Evolutionary conservation across 2,797 vertebrate genomes (phyloP).

Genomic region (Sarcoramphus papa): DNA sequence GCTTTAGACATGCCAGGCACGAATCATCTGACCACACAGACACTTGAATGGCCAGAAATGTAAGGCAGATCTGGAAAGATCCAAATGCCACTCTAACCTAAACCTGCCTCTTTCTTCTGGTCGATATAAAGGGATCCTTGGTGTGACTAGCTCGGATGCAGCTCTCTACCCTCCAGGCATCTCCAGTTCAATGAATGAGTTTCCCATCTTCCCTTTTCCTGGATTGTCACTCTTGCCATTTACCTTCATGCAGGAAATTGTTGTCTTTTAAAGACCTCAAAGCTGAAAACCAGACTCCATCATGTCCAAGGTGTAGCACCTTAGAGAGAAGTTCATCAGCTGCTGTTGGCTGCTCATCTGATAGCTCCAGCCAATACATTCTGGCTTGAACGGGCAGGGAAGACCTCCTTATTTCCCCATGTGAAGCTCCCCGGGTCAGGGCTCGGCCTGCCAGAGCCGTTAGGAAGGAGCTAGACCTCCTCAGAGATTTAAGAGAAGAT

Average conservation of each 20-base stretch:
- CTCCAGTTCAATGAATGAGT: rapidly evolving
- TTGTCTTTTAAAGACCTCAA: background rate
- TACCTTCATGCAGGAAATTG: background rate
- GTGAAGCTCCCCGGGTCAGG: background rate
- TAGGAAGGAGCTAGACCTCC: background rate
- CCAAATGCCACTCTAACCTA: background rate
- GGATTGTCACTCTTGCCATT: background rate
- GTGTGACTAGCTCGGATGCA: background rate
- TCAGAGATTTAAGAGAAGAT: background rate
- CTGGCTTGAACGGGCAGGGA: background rate
- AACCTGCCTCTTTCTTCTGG: background rate
- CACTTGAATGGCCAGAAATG: background rate
- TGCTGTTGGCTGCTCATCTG: background rate
- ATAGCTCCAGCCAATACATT: background rate
- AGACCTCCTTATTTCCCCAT: background rate
- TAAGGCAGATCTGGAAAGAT: background rate
- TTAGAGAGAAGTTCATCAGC: background rate
- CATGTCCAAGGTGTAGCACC: background rate
- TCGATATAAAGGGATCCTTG: background rate
- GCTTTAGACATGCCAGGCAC: background rate
- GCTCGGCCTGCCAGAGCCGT: background rate
- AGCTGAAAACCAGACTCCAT: background rate
- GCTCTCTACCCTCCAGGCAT: background rate
- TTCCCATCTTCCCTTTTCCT: background rate
- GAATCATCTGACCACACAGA: background rate